phyloP scores from a whole-genome alignment of 2,113 vertebrate genomes.

The Pteronura brasiliensis region DNA sequence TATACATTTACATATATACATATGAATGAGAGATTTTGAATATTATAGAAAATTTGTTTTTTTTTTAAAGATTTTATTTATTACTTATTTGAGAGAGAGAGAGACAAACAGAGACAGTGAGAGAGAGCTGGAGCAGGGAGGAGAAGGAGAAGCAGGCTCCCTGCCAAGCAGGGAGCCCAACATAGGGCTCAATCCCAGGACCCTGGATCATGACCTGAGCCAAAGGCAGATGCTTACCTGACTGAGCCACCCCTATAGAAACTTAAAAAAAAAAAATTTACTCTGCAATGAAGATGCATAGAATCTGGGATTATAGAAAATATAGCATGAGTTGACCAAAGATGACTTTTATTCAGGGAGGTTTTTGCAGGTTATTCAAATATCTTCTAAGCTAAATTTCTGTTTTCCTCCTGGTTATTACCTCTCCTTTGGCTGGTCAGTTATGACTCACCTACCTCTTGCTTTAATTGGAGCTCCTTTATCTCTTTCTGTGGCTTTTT shows the following conservation, averaged over 20 bases:
- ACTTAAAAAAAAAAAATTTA: slow-evolving; percentile 21
- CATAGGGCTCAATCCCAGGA: too few relatives aligned
- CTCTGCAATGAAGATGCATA: slow-evolving; percentile 36
- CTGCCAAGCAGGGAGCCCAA: too few relatives aligned
- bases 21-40: background rate
- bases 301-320: background rate
- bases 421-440: background rate
- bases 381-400: background rate
- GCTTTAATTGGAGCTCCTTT: background rate
- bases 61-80: too few relatives aligned
- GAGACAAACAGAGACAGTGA: too few relatives aligned
- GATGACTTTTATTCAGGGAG: background rate
- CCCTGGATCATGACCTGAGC: too few relatives aligned
- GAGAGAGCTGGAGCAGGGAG: too few relatives aligned
- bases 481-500: background rate
- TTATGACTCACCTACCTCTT: background rate
- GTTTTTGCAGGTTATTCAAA: background rate
- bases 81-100: too few relatives aligned
- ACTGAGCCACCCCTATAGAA: too few relatives aligned
- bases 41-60: background rate
- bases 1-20: background rate
- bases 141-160: too few relatives aligned
- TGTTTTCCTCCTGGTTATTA: background rate
- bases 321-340: background rate
- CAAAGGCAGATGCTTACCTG: too few relatives aligned